A percentile compares a stretch with the other conserved stretches of the same genome.
Conservation (phyloP, 2,113 vertebrate species). For the Bambusicola thoracicus region DNA sequence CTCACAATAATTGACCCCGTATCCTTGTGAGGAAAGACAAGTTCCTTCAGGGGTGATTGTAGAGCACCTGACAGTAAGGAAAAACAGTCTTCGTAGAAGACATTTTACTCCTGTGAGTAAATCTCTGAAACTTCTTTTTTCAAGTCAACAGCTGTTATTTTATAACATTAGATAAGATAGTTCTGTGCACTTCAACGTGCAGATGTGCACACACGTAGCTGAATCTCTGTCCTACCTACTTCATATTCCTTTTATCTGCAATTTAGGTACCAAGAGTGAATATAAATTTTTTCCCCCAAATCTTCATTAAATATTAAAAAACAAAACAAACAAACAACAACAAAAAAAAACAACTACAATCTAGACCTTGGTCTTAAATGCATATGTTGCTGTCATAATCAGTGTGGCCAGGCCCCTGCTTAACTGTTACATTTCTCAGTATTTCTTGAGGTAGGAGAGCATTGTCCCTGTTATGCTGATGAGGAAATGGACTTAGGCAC, state of each 20-base stretch:
- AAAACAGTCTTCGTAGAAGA: neutral
- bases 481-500: neutral
- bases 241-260: neutral
- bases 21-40: constrained; percentile 29
- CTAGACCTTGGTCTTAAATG: neutral
- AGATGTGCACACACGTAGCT: neutral
- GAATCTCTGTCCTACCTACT: neutral
- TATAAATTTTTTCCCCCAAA: neutral
- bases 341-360: neutral
- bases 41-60: constrained; percentile 33
- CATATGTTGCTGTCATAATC: neutral
- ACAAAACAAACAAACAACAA: neutral
- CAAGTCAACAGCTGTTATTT: neutral
- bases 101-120: constrained; percentile 4
- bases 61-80: constrained; percentile 29
- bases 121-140: neutral
- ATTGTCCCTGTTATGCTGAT: neutral
- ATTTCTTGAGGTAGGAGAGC: neutral
- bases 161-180: neutral
- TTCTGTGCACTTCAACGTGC: neutral
- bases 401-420: neutral
- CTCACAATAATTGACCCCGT: constrained; percentile 54
- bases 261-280: neutral
- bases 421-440: accelerated
- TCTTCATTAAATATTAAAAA: neutral